Percentiles rank a stretch among this genome's conserved stretches.
Conservation (phyloP, 35 echinoderm and acorn worm species). For the Apostichopus californicus region DNA sequence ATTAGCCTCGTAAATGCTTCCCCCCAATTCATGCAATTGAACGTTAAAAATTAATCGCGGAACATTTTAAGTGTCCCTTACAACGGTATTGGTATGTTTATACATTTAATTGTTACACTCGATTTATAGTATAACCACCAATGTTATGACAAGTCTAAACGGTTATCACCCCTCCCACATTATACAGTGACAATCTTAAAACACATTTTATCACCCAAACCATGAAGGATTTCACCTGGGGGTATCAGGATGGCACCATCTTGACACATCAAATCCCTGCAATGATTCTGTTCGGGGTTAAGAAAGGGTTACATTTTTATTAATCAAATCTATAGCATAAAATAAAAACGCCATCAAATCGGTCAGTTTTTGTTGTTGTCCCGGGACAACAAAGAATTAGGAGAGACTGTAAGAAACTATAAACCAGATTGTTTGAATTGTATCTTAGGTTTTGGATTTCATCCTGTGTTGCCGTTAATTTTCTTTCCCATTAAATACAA, state of each 20-base stretch:
- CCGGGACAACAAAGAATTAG: not conserved
- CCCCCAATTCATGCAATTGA: conserved; percentile 52
- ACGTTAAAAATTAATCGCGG: conserved; percentile 58
- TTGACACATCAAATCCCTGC: not conserved
- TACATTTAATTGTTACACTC: conserved; percentile 25
- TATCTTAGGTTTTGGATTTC: too few species aligned
- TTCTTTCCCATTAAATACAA: too few species aligned
- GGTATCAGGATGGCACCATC: not conserved
- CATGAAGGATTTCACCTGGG: conserved; percentile 50
- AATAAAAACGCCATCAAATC: not conserved
- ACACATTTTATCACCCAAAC: not conserved
- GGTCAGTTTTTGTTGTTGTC: not conserved
- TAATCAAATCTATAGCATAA: not conserved
- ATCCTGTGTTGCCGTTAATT: too few species aligned
- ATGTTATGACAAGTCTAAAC: conserved; percentile 42
- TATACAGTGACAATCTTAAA: conserved; percentile 16
- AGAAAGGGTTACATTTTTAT: not conserved
- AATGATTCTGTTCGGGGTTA: not conserved
- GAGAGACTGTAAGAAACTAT: too few species aligned
- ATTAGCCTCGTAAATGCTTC: conserved; percentile 44
- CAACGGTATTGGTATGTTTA: not conserved
- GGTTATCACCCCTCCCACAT: conserved; percentile 40
- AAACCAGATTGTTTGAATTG: too few species aligned
- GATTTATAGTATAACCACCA: conserved; percentile 36
- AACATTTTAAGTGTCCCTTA: conserved; percentile 31